A percentile compares a stretch with the other conserved stretches of the same genome.
Evolutionary conservation across 2,113 vertebrate genomes (phyloP).

Genomic region (Cercopithecus mona): DNA sequence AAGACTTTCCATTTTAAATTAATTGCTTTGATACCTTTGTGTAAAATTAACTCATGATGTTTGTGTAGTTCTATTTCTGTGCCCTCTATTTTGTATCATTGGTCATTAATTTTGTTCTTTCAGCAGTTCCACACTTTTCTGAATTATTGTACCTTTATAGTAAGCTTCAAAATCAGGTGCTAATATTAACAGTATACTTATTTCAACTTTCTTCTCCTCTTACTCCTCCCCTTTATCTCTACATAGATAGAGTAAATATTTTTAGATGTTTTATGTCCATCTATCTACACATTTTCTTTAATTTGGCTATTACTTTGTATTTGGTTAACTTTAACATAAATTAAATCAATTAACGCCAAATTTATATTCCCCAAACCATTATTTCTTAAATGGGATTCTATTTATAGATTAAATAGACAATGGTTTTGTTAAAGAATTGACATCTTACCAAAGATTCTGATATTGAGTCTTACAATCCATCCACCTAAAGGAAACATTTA

Average conservation of each 20-base stretch:
- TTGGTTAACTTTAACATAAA: neutral
- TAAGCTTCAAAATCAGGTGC: neutral
- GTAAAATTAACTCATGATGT: neutral
- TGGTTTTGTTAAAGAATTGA: neutral
- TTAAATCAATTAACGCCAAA: neutral
- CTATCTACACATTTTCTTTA: neutral
- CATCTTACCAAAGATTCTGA: neutral
- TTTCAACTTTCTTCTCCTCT: neutral
- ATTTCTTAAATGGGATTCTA: neutral
- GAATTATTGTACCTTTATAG: neutral
- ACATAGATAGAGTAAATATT: too few species aligned
- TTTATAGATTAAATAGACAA: neutral
- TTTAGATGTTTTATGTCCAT: too few species aligned
- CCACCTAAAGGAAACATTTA: neutral
- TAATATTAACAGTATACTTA: neutral
- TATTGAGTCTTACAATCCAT: neutral
- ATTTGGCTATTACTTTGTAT: neutral
- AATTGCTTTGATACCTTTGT: neutral
- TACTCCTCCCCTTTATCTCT: neutral
- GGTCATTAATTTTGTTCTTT: neutral
- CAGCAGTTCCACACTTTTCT: neutral
- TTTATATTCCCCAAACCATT: neutral
- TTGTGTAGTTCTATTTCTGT: neutral
- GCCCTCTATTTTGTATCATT: neutral
- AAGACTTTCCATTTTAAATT: neutral